Evolutionary conservation across 35 echinoderm and acorn worm genomes (phyloP).

Genomic region (Lytechinus pictus): DNA sequence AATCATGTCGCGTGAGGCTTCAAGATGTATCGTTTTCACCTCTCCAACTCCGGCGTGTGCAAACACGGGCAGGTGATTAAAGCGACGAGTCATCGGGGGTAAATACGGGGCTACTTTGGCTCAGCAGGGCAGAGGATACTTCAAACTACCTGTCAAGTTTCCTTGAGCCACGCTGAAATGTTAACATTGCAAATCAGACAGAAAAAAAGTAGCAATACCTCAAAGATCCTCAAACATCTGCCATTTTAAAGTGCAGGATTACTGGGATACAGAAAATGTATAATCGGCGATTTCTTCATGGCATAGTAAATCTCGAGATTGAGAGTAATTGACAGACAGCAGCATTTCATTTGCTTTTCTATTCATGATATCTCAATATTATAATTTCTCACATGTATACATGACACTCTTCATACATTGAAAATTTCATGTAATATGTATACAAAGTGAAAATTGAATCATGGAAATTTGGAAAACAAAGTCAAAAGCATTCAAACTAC

Average conservation of each 20-base stretch:
- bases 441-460: too few relatives aligned
- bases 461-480: too few relatives aligned
- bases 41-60: constrained; percentile 1
- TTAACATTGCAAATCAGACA: background rate
- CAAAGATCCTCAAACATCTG: background rate
- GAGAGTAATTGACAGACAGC: too few relatives aligned
- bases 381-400: too few relatives aligned
- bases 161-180: background rate
- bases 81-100: constrained; percentile 6
- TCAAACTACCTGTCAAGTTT: constrained; percentile 3
- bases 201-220: background rate
- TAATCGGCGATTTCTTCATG: background rate
- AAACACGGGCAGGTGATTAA: constrained; percentile 10
- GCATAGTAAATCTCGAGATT: too few relatives aligned
- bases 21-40: constrained; percentile 18
- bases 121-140: background rate
- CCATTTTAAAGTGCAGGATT: background rate
- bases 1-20: constrained; percentile 9
- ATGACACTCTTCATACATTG: too few relatives aligned
- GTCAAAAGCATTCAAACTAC: too few relatives aligned
- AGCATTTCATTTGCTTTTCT: too few relatives aligned
- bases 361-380: too few relatives aligned
- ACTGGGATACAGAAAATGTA: background rate
- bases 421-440: too few relatives aligned
- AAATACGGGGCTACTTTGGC: constrained; percentile 9